Percentiles rank a stretch among this genome's conserved stretches.
Conservation (phyloP, 1,140 invertebrate species). For the Drosophila funebris region DNA sequence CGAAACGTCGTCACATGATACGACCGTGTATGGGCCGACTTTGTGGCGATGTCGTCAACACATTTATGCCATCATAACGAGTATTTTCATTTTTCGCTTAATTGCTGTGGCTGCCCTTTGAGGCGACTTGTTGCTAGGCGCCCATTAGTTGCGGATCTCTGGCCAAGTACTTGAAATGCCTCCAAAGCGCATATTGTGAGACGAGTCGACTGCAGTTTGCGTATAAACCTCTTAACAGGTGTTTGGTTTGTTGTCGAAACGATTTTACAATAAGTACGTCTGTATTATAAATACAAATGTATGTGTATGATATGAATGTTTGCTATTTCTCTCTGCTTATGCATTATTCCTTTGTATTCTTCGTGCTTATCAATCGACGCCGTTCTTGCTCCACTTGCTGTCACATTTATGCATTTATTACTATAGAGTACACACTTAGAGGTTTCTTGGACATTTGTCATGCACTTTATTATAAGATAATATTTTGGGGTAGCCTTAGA, state of each 20-base stretch:
- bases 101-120: conserved; percentile 26
- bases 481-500: background rate
- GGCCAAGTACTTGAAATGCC: conserved; percentile 2
- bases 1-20: conserved; percentile 42
- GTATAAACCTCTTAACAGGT: conserved; percentile 14
- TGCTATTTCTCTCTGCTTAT: conserved; percentile 9
- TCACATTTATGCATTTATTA: conserved; percentile 22
- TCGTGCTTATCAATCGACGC: conserved; percentile 60
- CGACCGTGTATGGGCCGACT: background rate
- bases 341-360: conserved; percentile 30
- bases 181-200: background rate
- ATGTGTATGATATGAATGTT: background rate
- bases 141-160: background rate
- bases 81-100: conserved; percentile 9
- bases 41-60: conserved; percentile 21
- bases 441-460: background rate
- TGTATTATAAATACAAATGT: background rate
- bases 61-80: conserved; percentile 25
- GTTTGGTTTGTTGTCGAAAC: conserved; percentile 29
- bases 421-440: background rate
- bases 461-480: background rate
- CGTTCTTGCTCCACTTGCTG: conserved; percentile 37
- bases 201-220: background rate
- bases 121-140: conserved; percentile 31
- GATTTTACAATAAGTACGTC: background rate